These are phyloP conservation scores for Sericinus montela DNA, from an alignment of 2,888 invertebrate species.

Conservation along the genomic window DNA sequence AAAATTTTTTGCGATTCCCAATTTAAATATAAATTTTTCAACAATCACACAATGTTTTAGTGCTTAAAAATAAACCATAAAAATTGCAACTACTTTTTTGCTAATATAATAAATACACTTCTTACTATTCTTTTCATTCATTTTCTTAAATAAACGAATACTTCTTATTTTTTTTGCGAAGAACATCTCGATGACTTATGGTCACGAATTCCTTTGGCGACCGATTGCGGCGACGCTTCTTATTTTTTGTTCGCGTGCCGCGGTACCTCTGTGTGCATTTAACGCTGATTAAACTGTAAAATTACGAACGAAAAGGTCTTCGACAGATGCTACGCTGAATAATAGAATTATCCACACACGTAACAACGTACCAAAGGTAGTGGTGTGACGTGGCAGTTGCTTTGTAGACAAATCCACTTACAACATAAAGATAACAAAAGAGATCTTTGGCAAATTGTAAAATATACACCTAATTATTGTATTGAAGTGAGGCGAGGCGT, in stretches of 20 bases:
- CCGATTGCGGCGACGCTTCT: slow-evolving; percentile 44
- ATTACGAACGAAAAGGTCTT: slow-evolving; percentile 70
- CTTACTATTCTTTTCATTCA: too few species aligned
- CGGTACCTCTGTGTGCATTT: slow-evolving; percentile 71
- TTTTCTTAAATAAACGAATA: too few species aligned
- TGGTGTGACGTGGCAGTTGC: slow-evolving; percentile 60
- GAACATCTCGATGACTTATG: slow-evolving; percentile 68
- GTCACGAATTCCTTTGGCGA: slow-evolving; percentile 48
- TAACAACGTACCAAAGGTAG: slow-evolving; percentile 47
- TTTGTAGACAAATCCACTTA: slow-evolving; percentile 74
- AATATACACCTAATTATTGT: slow-evolving; percentile 76
- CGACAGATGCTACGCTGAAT: slow-evolving; percentile 75
- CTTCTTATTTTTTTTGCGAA: slow-evolving; percentile 42
- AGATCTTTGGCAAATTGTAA: slow-evolving; percentile 76
- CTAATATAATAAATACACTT: too few species aligned
- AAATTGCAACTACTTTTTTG: too few species aligned
- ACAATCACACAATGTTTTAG: too few species aligned
- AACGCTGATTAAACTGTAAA: slow-evolving; percentile 80
- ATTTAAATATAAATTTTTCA: too few species aligned
- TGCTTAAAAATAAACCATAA: too few species aligned
- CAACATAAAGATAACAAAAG: slow-evolving; percentile 64
- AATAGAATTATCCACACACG: slow-evolving; percentile 74
- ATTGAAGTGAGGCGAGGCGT: slow-evolving; percentile 64
- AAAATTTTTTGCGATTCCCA: too few species aligned
- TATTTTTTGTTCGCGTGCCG: slow-evolving; percentile 47